A percentile compares a stretch with the other conserved stretches of the same genome.
These are phyloP conservation scores for Drosophila mulleri DNA, from an alignment of 2,888 invertebrate species.

Conservation along the genomic window DNA sequence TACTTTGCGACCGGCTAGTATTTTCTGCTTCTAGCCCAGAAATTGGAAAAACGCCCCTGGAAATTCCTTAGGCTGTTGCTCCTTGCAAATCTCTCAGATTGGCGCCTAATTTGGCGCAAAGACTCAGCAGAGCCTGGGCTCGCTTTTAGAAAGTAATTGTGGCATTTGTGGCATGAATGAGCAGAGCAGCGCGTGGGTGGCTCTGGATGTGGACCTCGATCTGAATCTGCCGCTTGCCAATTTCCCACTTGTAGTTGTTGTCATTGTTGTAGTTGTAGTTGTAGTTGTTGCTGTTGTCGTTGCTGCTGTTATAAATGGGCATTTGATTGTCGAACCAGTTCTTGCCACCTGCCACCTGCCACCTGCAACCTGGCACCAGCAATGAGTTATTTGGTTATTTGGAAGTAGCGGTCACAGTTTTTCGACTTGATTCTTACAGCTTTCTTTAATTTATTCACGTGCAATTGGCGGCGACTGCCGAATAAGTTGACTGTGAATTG, in stretches of 20 bases:
- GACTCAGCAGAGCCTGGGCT: constrained; percentile 59
- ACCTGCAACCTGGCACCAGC: constrained; percentile 20
- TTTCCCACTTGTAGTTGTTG: background rate
- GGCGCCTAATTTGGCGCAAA: constrained; percentile 80
- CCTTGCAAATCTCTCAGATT: constrained; percentile 45
- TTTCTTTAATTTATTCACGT: constrained; percentile 44
- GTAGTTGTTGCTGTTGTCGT: constrained; percentile 20
- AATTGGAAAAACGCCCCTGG: constrained; percentile 80
- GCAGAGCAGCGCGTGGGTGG: constrained; percentile 55
- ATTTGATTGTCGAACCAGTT: constrained; percentile 75
- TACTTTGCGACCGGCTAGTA: constrained; percentile 57
- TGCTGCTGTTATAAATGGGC: constrained; percentile 67
- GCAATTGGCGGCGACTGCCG: constrained; percentile 18
- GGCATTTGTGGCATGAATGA: constrained; percentile 55
- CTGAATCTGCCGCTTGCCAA: constrained; percentile 20
- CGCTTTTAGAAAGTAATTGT: constrained; percentile 76
- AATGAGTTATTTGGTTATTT: constrained; percentile 52
- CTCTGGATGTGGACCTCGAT: constrained; percentile 6
- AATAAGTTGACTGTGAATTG: constrained; percentile 6
- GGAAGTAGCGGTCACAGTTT: constrained; percentile 28
- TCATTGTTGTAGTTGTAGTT: constrained; percentile 18
- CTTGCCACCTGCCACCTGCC: constrained; percentile 26
- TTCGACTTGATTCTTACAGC: constrained; percentile 36
- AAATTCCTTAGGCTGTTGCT: constrained; percentile 59
- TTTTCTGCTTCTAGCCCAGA: constrained; percentile 42